A percentile compares a stretch with the other conserved stretches of the same genome.
These are phyloP conservation scores for Manis crassicaudata DNA, from an alignment of 2,797 vertebrate genomes.

Conservation along the genomic window DNA sequence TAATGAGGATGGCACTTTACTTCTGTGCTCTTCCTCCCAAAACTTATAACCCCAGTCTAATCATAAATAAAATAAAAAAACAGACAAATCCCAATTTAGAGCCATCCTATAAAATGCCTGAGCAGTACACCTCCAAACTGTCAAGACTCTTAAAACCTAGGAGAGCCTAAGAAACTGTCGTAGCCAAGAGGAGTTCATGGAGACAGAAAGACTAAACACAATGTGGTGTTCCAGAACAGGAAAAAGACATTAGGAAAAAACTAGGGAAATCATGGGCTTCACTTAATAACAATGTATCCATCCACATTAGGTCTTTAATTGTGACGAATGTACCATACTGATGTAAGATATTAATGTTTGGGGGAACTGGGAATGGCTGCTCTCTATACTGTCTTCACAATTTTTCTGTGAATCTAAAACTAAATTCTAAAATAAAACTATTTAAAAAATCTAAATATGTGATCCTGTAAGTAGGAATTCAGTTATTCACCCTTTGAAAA, in stretches of 20 bases:
- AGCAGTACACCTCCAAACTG: not conserved
- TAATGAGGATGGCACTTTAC: not conserved
- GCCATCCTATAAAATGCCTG: not conserved
- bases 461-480: not conserved
- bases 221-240: not conserved
- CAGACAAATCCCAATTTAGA: not conserved
- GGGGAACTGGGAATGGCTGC: not conserved
- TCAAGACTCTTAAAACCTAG: not conserved
- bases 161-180: not conserved
- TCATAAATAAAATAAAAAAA: not conserved
- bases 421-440: constrained; percentile 1
- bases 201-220: not conserved
- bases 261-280: not conserved
- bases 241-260: not conserved
- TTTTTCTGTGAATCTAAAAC: constrained; percentile 15
- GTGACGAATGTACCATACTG: not conserved
- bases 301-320: not conserved
- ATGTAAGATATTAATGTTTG: not conserved
- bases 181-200: not conserved
- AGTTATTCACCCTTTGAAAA: not conserved
- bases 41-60: not conserved
- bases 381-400: not conserved
- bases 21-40: not conserved
- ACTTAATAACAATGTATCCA: not conserved
- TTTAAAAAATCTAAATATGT: not conserved